Conservation (phyloP, 2,113 vertebrate genomes). For the Apus apus region DNA sequence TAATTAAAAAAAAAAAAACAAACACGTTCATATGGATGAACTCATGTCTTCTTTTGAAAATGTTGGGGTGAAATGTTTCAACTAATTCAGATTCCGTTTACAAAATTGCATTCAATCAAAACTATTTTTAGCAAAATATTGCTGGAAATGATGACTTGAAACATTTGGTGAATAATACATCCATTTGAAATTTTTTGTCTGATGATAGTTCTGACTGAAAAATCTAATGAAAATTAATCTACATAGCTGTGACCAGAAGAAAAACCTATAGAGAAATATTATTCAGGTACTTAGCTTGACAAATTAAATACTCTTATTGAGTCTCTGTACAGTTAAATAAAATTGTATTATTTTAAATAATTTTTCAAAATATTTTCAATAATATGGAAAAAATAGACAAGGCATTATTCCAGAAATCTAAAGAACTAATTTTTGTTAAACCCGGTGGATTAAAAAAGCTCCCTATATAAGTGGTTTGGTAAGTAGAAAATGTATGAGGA, state of each 20-base stretch:
- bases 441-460: neutral
- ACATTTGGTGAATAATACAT: neutral
- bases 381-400: neutral
- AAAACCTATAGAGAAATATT: neutral
- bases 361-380: neutral
- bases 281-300: neutral
- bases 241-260: neutral
- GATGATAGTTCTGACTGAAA: neutral
- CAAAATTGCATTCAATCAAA: neutral
- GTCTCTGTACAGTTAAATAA: neutral
- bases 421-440: neutral
- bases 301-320: neutral
- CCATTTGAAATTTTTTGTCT: neutral
- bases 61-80: neutral
- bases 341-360: neutral
- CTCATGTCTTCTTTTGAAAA: neutral
- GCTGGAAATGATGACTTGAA: neutral
- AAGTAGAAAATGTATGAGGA: neutral
- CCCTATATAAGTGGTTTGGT: neutral
- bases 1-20: neutral
- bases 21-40: neutral
- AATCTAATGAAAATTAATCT: neutral
- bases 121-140: neutral
- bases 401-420: neutral
- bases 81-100: neutral